Evolutionary conservation across 2,888 invertebrate genomes (phyloP), one percentile per base, ranked within the genome.

Genomic region (Parnassius apollo): DNA sequence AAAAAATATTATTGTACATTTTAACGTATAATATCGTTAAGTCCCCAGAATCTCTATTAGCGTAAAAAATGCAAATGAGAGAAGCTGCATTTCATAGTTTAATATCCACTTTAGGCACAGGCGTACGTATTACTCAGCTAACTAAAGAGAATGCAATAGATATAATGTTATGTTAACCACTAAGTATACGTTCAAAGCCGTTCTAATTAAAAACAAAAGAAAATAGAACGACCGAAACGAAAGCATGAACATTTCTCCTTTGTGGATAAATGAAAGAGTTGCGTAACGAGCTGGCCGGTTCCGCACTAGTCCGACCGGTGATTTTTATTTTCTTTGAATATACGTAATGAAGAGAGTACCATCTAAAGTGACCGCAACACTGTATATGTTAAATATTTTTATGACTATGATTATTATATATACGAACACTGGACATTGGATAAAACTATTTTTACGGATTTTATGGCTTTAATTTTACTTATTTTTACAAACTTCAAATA

Each of bases 321-420:
- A 45, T 55, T 13, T 44, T 44, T 50, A 42, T 50, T 56, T 55
- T 56, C 49, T 55, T 61, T 42, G n/a, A 50, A 42, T 49, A 9
- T 25, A 45, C 25, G 44, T 44, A 54, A 60, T 49, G 42, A 49
- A 10, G 22, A 46, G 22, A 55, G 49, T 44, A 54, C 9, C n/a
- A 22, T 11, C n/a, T n/a, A 42, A 44, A 50, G 48, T 44, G n/a
- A 1, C 2, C 44, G 22, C 9, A 10, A 13, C 3, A 13, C 2
- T 42, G 10, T 42, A 13, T 42, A 8, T n/a, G 49, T 35, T 35
- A 35, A 35, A 35, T 35, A 35, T 3, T 1, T 3, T 35, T 0
- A 35, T 18, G 18, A 18, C 18, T 18, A 35, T 35, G 35, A 35
- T 25, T 25, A 2, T 25, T 25, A 25, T 35, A 35, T 35, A 35